Evolutionary conservation across 2,797 vertebrate genomes (phyloP), one percentile per base, ranked within the genome.

Genomic region (Tokudaia tokunoshimensis): DNA sequence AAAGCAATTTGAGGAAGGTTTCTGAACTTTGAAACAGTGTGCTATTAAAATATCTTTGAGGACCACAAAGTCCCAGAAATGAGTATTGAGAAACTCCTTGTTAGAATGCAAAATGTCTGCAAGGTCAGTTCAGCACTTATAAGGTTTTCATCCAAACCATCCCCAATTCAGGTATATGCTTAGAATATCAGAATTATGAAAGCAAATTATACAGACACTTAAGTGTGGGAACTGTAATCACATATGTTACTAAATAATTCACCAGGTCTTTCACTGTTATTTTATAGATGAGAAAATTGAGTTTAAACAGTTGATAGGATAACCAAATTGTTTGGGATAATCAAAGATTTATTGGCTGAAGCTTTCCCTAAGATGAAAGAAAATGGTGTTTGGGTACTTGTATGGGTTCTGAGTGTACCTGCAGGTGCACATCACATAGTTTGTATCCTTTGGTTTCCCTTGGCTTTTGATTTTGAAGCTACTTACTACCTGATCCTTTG

Each of bases 401-500:
- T 22, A 12, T 61, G 26, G 5, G 4, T 47, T 4, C 19, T 47
- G 74, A 31, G 17, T 47, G 22, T 70, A 20, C n/a, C 8, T 22
- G 11, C 1, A 29, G 9, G 0, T 72, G 9, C 31, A 88, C 6
- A 34, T 44, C 4, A 41, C 22, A 59, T 37, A 55, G 34, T 65
- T 95, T 88, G 22, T 50, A 34, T 11, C 22, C 9, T 50, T 5
- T 76, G 65, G 1, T 65, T 95, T 94, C 37, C 47, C 9, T 93
- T 90, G 75, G 44, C 14, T 96, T 83, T 89, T 3, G 31, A 37
- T 52, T 59, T 93, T 82, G 44, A 94, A 89, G 70, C 4, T 76
- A 19, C 5, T 5, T 20, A 37, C 26, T 91, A 44, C 12, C 37
- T 22, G 8, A 41, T 63, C 37, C 37, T 63, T 41, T 57, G 4